Percentiles rank a stretch among this genome's conserved stretches.
phyloP scores from a whole-genome alignment of 2,113 vertebrate genomes.

The Coptodon rendalli region DNA sequence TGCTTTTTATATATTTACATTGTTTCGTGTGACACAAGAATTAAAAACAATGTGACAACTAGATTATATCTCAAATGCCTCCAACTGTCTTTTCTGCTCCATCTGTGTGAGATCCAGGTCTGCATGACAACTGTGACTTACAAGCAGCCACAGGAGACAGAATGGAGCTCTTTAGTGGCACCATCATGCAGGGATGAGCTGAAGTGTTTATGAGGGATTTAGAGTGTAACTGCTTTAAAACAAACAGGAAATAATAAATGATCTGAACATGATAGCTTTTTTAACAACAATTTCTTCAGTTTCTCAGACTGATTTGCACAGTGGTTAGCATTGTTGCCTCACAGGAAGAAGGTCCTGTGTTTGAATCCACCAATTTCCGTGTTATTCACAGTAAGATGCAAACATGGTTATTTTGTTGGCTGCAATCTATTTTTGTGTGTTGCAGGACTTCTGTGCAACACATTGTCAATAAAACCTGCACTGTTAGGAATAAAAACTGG shows the following conservation, averaged over 20 bases:
- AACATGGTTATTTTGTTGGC: background rate
- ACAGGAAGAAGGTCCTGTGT: background rate
- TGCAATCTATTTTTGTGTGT: background rate
- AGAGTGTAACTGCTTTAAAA: background rate
- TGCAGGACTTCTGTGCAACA: background rate
- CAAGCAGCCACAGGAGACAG: background rate
- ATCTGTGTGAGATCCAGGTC: background rate
- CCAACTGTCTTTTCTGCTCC: background rate
- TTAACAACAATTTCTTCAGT: background rate
- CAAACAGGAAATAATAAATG: background rate
- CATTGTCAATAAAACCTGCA: background rate
- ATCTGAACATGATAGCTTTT: background rate
- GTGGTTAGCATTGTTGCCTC: background rate
- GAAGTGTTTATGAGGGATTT: background rate
- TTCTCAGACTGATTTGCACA: background rate
- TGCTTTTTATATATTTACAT: background rate
- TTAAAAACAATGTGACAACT: background rate
- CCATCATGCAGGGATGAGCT: background rate
- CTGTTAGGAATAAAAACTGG: background rate
- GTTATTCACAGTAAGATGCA: background rate
- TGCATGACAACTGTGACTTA: background rate
- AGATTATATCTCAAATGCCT: background rate
- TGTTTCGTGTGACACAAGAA: background rate
- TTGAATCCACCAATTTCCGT: background rate
- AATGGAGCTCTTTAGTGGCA: rapidly evolving